Base-by-base conservation (phyloP, 2,113 vertebrate genomes). In the Sylvilagus bachmani region DNA sequence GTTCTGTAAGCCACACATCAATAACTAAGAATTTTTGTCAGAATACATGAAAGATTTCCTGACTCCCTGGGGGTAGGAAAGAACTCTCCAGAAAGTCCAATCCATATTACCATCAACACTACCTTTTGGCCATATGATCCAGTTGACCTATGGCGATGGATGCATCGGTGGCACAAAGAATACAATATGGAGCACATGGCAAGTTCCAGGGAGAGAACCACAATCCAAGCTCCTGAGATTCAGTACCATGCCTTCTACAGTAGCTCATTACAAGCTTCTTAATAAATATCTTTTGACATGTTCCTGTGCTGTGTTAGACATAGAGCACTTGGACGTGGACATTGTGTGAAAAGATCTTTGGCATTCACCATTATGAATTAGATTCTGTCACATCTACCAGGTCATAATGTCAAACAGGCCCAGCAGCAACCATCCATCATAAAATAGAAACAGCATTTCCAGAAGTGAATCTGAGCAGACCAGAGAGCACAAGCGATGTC, bases 131-230 rank as follows among this genome's bases (percentile, higher is more conserved):
- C 38, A 19, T 9, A 31, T 8, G 24, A 19, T 33, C 22, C 31
- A n/a, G 11, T 6, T n/a, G n/a, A 69, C 4, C 0, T 44, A 0
- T 10, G 7, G 4, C 74, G 14, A 9, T 73, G 1, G n/a, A 25
- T 44, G 19, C 33, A 17, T 38, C 13, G 5, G 6, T 17, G 31
- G 25, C 36, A 5, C 38, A 22, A 85, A 61, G 12, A 69, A 71
- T 2, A 2, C 16, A 29, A 2, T 4, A 1, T 3, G 19, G 53
- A 6, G 10, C 13, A 58, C 31, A 31, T 14, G 8, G 11, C 6
- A 69, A 66, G 10, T 7, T 75, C 25, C 61, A 13, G 11, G 33
- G n/a, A 13, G 19, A 84, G 16, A 51, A 66, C 55, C 49, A 49
- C 5, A 78, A 3, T 1, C 2, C 17, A 27, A 3, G 10, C 1